Percentiles rank a stretch among this genome's conserved stretches.
phyloP scores from a whole-genome alignment of 2,113 vertebrate species.

The Osmerus mordax region DNA sequence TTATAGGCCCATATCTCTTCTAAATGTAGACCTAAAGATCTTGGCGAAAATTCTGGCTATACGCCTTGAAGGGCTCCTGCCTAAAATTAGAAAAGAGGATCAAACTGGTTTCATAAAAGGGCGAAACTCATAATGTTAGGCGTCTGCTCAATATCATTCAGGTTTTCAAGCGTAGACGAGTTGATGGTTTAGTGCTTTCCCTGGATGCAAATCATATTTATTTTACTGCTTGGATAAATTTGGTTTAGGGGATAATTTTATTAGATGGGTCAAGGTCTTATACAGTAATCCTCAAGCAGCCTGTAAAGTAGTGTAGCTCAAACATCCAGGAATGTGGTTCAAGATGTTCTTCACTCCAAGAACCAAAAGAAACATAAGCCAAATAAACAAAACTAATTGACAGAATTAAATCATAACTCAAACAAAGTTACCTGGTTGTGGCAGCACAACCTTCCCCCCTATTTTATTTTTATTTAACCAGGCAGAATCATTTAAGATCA shows the following conservation, averaged over 20 bases:
- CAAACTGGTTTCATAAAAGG: slow-evolving; percentile 21
- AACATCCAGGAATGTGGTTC: too few relatives aligned
- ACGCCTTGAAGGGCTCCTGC: neutral
- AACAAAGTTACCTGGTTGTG: too few relatives aligned
- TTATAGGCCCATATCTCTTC: neutral
- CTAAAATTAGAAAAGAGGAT: slow-evolving; percentile 9
- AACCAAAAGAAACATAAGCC: too few relatives aligned
- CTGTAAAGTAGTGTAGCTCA: too few relatives aligned
- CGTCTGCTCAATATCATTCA: slow-evolving; percentile 4
- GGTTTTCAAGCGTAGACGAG: neutral
- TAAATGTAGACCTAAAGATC: neutral
- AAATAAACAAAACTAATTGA: too few relatives aligned
- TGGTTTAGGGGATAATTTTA: slow-evolving; percentile 1
- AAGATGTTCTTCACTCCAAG: too few relatives aligned
- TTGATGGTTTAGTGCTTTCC: slow-evolving; percentile 4
- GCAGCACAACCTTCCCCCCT: too few relatives aligned
- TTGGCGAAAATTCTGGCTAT: slow-evolving; percentile 13
- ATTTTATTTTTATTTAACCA: too few relatives aligned
- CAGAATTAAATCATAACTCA: too few relatives aligned
- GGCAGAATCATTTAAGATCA: too few relatives aligned
- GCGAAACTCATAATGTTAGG: neutral
- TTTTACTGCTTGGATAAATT: slow-evolving; percentile 7
- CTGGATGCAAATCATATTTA: neutral
- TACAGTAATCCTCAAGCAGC: neutral
- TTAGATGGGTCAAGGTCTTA: neutral